Evolutionary conservation across 2,888 invertebrate genomes (phyloP).

Genomic region (Lasioglossum vierecki): DNA sequence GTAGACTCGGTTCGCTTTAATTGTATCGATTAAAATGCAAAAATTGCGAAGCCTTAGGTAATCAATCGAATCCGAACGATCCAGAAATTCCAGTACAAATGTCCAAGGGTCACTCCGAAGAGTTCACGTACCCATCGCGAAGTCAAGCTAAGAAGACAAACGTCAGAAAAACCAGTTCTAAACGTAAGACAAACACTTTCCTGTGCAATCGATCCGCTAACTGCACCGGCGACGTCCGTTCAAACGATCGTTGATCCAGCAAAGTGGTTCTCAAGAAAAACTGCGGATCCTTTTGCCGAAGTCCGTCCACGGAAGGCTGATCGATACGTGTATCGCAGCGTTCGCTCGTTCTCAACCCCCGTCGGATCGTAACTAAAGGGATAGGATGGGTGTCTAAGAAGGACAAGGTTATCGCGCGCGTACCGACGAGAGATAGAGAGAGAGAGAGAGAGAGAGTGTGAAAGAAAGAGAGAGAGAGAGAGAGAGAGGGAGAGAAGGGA

Average conservation of each 20-base stretch:
- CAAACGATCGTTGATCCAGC: neutral
- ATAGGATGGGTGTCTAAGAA: neutral
- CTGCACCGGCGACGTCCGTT: neutral
- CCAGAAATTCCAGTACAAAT: neutral
- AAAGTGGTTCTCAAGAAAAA: neutral
- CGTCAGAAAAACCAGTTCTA: neutral
- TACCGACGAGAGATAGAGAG: neutral
- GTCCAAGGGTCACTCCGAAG: neutral
- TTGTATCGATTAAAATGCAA: neutral
- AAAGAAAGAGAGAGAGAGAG: neutral
- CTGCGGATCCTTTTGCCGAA: neutral
- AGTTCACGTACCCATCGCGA: neutral
- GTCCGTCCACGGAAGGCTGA: neutral
- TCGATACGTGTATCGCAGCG: slow-evolving; percentile 25
- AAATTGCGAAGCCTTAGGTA: neutral
- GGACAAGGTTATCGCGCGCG: neutral
- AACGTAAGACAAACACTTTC: neutral
- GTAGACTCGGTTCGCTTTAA: neutral
- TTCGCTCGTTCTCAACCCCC: slow-evolving; percentile 29
- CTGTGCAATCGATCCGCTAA: neutral
- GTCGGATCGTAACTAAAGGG: slow-evolving; percentile 30
- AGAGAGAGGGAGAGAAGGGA: neutral
- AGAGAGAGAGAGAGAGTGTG: neutral
- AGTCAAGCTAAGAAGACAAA: neutral
- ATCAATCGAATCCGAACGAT: neutral